These are phyloP conservation scores for Pecten maximus DNA, from an alignment of 2,888 invertebrate genomes.

Conservation along the genomic window DNA sequence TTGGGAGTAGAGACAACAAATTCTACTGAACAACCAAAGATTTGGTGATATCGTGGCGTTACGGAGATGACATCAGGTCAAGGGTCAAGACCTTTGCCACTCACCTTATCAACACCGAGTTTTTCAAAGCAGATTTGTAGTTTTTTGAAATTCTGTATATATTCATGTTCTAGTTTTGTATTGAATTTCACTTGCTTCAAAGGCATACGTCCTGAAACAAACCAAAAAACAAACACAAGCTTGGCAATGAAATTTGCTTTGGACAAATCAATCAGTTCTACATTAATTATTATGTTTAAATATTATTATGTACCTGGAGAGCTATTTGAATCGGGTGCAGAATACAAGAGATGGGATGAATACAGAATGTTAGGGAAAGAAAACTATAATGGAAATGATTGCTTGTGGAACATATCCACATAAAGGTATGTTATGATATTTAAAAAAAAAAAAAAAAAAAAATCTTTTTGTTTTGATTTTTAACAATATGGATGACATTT, in stretches of 20 bases:
- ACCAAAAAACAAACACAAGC: slow-evolving; percentile 47
- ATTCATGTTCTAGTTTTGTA: slow-evolving; percentile 99
- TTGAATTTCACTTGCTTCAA: slow-evolving; percentile 98
- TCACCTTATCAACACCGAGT: slow-evolving; percentile 98
- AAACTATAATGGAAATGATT: slow-evolving; percentile 1
- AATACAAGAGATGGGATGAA: slow-evolving; percentile 15
- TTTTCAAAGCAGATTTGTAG: slow-evolving; percentile 98
- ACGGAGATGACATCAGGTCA: background rate
- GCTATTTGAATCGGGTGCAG: background rate
- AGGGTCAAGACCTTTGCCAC: slow-evolving; percentile 55
- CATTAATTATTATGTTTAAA: background rate
- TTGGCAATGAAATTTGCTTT: slow-evolving; percentile 1
- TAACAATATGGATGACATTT: background rate
- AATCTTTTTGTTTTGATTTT: background rate
- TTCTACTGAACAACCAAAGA: background rate
- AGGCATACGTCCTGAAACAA: slow-evolving; percentile 82
- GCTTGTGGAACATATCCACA: background rate
- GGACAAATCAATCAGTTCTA: background rate
- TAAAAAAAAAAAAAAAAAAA: no score
- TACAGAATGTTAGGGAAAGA: slow-evolving; percentile 9
- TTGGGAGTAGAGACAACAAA: background rate
- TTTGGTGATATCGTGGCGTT: slow-evolving; percentile 35
- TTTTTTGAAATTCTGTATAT: slow-evolving; percentile 99
- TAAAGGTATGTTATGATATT: no score
- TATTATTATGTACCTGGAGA: background rate